Conservation (phyloP, 2,888 invertebrate genomes). For the Marronus borbonicus region DNA sequence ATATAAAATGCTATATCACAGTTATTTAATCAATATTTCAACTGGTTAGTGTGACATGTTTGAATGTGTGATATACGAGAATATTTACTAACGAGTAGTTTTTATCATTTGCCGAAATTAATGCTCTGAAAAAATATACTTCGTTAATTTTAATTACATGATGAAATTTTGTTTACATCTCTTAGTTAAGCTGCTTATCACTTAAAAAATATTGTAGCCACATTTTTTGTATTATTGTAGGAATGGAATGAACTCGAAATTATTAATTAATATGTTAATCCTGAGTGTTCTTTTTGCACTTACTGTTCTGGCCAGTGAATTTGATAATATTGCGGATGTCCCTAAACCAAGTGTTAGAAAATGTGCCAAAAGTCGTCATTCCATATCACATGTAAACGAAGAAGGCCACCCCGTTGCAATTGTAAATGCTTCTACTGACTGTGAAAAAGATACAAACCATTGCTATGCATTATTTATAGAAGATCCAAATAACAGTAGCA, state of each 20-base stretch:
- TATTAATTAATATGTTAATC: conserved; percentile 16
- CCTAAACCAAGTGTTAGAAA: conserved; percentile 27
- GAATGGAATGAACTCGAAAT: conserved; percentile 28
- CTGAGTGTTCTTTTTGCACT: conserved; percentile 9
- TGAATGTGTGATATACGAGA: neutral
- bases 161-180: conserved; percentile 2
- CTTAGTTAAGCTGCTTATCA: neutral
- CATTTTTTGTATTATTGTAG: conserved; percentile 16
- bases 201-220: too few relatives aligned
- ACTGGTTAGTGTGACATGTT: conserved; percentile 23
- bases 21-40: conserved; percentile 46
- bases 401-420: conserved; percentile 61
- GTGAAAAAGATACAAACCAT: conserved; percentile 54
- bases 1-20: conserved; percentile 11
- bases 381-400: conserved; percentile 62
- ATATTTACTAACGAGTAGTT: conserved; percentile 1
- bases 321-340: conserved; percentile 9
- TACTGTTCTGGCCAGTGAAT: conserved; percentile 16
- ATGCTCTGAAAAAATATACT: neutral
- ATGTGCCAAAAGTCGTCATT: conserved; percentile 52
- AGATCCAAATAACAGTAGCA: conserved; percentile 75
- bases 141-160: neutral
- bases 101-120: conserved; percentile 5
- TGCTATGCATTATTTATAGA: conserved; percentile 84
- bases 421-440: conserved; percentile 50